Percentiles rank a stretch among this genome's conserved stretches.
Conservation (phyloP, 2,113 vertebrate genomes). For the Etheostoma cragini region DNA sequence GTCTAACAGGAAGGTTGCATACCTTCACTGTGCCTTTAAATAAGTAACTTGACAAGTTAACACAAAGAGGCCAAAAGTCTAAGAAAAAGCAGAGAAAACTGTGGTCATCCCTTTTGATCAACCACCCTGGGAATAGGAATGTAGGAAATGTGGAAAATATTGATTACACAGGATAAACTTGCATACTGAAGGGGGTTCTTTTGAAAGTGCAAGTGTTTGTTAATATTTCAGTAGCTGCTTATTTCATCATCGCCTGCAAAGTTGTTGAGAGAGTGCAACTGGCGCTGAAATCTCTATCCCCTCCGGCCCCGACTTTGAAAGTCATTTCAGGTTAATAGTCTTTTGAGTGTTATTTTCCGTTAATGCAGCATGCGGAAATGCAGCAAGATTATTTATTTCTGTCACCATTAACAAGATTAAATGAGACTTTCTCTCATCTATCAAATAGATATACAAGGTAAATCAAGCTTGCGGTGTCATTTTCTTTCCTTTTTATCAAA, state of each 20-base stretch:
- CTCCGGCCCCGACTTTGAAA: conserved; percentile 60
- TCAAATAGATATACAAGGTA: conserved; percentile 42
- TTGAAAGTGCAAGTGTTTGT: conserved; percentile 68
- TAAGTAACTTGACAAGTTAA: conserved; percentile 40
- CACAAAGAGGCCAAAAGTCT: conserved; percentile 41
- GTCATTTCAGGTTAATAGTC: conserved; percentile 73
- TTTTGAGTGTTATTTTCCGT: conserved; percentile 54
- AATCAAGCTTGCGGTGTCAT: conserved; percentile 5
- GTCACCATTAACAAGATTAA: conserved; percentile 55
- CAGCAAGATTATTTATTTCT: conserved; percentile 47
- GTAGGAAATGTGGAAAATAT: conserved; percentile 66
- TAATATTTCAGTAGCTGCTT: conserved; percentile 77
- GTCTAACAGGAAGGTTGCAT: conserved; percentile 33
- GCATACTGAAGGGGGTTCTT: conserved; percentile 59
- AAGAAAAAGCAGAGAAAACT: conserved; percentile 18
- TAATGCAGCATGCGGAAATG: conserved; percentile 33
- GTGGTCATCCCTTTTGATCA: conserved; percentile 58
- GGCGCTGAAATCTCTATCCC: conserved; percentile 69
- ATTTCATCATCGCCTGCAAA: conserved; percentile 76
- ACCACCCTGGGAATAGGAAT: conserved; percentile 50
- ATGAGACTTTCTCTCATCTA: conserved; percentile 38
- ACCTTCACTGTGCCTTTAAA: conserved; percentile 36
- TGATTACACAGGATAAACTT: conserved; percentile 69
- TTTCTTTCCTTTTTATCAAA: conserved; percentile 38
- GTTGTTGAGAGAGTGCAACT: conserved; percentile 70